These are phyloP conservation scores for Oryzias curvinotus DNA, from an alignment of 2,113 vertebrate genomes.

Conservation along the genomic window DNA sequence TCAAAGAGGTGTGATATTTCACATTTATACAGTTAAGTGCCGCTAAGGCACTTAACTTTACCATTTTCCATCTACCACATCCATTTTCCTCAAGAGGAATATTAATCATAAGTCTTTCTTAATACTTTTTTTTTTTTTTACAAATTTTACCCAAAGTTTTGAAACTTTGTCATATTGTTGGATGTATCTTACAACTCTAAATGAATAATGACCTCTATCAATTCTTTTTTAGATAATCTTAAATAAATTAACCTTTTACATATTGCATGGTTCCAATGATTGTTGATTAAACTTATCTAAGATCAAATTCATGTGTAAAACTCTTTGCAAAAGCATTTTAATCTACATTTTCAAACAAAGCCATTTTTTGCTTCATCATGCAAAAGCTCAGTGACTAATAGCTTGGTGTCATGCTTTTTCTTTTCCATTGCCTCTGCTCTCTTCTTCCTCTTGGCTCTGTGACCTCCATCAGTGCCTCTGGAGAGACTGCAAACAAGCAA, in stretches of 20 bases:
- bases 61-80: too few relatives aligned
- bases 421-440: constrained; percentile 11
- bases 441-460: constrained; percentile 20
- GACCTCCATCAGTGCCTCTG: constrained; percentile 59
- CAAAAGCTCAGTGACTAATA: constrained; percentile 4
- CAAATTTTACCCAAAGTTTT: too few relatives aligned
- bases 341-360: constrained; percentile 3
- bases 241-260: neutral
- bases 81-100: too few relatives aligned
- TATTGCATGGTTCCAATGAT: neutral
- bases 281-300: neutral
- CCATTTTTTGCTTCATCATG: constrained; percentile 1
- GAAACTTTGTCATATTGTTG: too few relatives aligned
- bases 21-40: too few relatives aligned
- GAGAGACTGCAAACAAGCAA: constrained; percentile 34
- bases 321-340: neutral
- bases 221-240: neutral
- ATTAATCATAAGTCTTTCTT: too few relatives aligned
- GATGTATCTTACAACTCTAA: too few relatives aligned
- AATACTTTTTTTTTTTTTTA: too few relatives aligned
- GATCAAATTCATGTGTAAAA: constrained; percentile 1
- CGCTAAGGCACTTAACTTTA: too few relatives aligned
- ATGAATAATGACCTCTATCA: neutral
- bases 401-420: constrained; percentile 9
- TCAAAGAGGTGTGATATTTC: too few relatives aligned